Conservation (phyloP, 1,140 invertebrate genomes). For the Tetragnatha versicolor region DNA sequence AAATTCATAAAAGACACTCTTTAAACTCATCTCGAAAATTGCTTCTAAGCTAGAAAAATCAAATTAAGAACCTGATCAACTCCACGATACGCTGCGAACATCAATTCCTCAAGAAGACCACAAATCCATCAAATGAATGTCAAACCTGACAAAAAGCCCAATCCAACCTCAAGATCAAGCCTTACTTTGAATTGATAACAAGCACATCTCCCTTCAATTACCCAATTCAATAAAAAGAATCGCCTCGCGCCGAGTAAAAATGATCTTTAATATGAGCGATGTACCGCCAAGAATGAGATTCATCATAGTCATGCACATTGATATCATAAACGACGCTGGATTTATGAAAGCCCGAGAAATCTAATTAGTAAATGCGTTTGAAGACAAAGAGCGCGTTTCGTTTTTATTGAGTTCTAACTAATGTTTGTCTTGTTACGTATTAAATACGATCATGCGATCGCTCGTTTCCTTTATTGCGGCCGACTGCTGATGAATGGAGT, state of each 20-base stretch:
- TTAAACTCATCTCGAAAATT: no score
- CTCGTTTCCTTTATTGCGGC: not conserved
- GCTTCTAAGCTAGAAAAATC: no score
- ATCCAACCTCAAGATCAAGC: slow-evolving; percentile 23
- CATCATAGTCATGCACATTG: slow-evolving; percentile 16
- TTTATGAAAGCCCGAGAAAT: slow-evolving; percentile 37
- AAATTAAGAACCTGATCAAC: no score
- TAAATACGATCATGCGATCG: slow-evolving; percentile 1
- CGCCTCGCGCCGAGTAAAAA: not conserved
- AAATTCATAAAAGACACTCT: no score
- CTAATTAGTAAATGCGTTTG: slow-evolving; percentile 23
- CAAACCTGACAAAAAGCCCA: slow-evolving; percentile 21
- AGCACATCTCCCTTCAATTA: slow-evolving; percentile 31
- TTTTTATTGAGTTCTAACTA: slow-evolving; percentile 41
- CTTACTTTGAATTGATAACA: slow-evolving; percentile 29
- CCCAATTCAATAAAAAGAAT: slow-evolving; percentile 23
- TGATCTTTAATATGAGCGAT: slow-evolving; percentile 31
- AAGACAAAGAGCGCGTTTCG: not conserved
- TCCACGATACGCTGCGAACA: no score
- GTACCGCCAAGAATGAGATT: slow-evolving; percentile 15
- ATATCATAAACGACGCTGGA: slow-evolving; percentile 8
- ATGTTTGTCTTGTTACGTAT: slow-evolving; percentile 10
- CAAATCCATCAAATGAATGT: slow-evolving; percentile 29
- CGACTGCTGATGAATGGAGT: slow-evolving; percentile 8
- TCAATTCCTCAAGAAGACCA: no score